phyloP scores from a whole-genome alignment of 2,797 vertebrate genomes.

The Lophotriccus pileatus region DNA sequence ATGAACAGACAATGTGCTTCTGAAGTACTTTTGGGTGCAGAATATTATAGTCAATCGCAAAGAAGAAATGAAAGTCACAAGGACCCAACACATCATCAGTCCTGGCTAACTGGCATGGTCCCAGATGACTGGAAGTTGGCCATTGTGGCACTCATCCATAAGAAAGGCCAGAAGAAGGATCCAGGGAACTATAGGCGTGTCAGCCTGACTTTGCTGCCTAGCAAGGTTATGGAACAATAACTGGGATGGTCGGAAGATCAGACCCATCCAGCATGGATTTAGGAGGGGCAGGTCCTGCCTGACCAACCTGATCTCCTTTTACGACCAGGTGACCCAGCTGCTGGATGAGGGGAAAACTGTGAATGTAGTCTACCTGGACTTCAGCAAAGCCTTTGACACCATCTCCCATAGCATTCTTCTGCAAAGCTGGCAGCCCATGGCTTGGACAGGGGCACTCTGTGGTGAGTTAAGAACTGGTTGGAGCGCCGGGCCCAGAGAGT shows the following conservation, averaged over 20 bases:
- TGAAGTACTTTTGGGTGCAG: not conserved
- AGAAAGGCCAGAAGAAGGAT: not conserved
- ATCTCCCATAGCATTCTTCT: not conserved
- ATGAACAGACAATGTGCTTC: not conserved
- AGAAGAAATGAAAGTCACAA: not conserved
- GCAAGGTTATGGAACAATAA: not conserved
- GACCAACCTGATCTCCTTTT: not conserved
- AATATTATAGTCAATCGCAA: not conserved
- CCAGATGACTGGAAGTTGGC: not conserved
- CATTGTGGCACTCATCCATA: not conserved
- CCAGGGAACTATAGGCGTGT: not conserved
- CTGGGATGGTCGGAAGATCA: not conserved
- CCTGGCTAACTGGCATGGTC: too few species aligned
- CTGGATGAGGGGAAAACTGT: not conserved
- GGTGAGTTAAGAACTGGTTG: too few species aligned
- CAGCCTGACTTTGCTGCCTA: not conserved
- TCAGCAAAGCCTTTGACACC: not conserved
- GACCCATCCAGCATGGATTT: not conserved
- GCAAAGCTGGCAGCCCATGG: not conserved
- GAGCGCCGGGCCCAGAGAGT: too few species aligned
- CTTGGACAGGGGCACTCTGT: not conserved
- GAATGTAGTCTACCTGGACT: not conserved
- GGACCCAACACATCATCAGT: not conserved
- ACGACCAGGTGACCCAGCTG: not conserved
- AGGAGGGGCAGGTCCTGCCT: not conserved